A percentile compares a stretch with the other conserved stretches of the same genome.
These are phyloP conservation scores for Trachelus tabidus DNA, from an alignment of 2,888 invertebrate species.

Conservation along the genomic window DNA sequence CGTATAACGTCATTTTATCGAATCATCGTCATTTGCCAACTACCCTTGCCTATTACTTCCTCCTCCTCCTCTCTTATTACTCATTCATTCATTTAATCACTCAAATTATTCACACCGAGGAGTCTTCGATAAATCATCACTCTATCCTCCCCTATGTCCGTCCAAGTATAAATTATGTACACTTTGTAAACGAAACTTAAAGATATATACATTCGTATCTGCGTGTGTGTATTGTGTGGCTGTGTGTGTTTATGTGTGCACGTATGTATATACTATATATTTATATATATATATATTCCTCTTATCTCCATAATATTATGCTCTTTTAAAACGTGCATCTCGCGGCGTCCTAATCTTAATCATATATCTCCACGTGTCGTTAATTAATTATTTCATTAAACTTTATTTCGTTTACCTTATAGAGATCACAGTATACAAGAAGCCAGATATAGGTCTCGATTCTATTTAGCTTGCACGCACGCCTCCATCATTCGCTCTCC, in stretches of 20 bases:
- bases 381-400: conserved; percentile 44
- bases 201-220: conserved; percentile 24
- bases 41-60: background rate
- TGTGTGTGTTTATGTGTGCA: conserved; percentile 2
- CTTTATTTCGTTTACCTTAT: conserved; percentile 54
- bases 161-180: conserved; percentile 57
- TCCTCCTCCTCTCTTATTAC: background rate
- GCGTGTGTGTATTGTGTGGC: conserved; percentile 21
- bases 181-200: conserved; percentile 46
- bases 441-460: conserved; percentile 62
- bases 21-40: background rate
- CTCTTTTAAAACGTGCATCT: conserved; percentile 36
- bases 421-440: conserved; percentile 67
- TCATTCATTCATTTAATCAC: background rate
- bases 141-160: conserved; percentile 17
- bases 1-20: background rate
- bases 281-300: conserved; percentile 32
- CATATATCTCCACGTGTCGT: conserved; percentile 32
- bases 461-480: conserved; percentile 33
- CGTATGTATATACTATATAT: conserved; percentile 19
- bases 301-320: conserved; percentile 42
- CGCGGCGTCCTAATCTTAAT: conserved; percentile 19
- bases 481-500: conserved; percentile 36
- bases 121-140: background rate
- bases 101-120: background rate